These are phyloP conservation scores for Balearica regulorum DNA, from an alignment of 2,797 vertebrate genomes.

Conservation along the genomic window DNA sequence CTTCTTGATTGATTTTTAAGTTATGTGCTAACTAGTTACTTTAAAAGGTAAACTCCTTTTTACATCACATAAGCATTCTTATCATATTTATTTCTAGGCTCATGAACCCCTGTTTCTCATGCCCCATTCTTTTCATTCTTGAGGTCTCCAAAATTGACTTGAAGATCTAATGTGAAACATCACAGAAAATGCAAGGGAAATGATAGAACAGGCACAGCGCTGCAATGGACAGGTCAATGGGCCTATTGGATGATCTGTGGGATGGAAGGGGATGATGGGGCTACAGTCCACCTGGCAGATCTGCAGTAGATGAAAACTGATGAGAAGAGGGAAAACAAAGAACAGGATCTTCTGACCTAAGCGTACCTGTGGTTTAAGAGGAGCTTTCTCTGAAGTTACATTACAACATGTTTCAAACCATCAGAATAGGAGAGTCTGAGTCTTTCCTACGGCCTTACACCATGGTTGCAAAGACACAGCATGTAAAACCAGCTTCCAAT, in stretches of 20 bases:
- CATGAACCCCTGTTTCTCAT: neutral
- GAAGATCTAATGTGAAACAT: neutral
- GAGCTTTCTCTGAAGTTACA: neutral
- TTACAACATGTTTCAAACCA: neutral
- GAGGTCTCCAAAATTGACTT: neutral
- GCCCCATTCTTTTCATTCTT: neutral
- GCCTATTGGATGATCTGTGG: neutral
- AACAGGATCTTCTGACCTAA: neutral
- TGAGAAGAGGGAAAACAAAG: neutral
- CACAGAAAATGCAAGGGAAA: neutral
- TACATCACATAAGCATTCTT: neutral
- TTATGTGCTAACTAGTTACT: neutral
- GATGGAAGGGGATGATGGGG: neutral
- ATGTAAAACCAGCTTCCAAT: neutral
- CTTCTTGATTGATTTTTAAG: neutral
- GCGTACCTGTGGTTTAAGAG: neutral
- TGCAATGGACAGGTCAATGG: neutral
- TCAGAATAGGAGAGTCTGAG: neutral
- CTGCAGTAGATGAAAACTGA: neutral
- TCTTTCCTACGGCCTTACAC: neutral
- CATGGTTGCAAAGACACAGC: rapidly evolving
- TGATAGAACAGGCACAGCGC: rapidly evolving
- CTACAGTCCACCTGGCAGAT: neutral
- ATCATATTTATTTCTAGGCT: neutral
- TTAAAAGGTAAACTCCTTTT: neutral